Evolutionary conservation across 2,888 invertebrate genomes (phyloP).

Genomic region (Sympetrum striolatum): DNA sequence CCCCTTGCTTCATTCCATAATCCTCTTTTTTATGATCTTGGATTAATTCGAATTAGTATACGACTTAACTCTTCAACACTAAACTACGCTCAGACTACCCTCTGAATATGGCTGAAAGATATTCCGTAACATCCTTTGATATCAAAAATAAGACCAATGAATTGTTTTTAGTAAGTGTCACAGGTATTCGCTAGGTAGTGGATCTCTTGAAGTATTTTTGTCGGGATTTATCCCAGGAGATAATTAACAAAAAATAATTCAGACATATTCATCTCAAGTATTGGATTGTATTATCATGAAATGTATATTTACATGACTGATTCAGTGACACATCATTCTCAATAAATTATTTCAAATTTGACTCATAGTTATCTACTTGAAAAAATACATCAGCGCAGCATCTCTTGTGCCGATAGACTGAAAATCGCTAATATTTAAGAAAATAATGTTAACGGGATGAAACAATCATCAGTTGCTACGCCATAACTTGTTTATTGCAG

Average conservation of each 20-base stretch:
- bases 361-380: constrained; percentile 38
- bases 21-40: too few species aligned
- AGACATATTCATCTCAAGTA: constrained; percentile 17
- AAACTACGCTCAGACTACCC: too few species aligned
- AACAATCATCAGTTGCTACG: constrained; percentile 27
- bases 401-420: constrained; percentile 30
- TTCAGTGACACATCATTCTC: constrained; percentile 25
- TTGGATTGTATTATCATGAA: constrained; percentile 34
- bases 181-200: too few species aligned
- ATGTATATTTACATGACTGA: constrained; percentile 40
- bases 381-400: constrained; percentile 37
- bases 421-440: constrained; percentile 36
- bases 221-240: too few species aligned
- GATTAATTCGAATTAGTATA: too few species aligned
- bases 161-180: too few species aligned
- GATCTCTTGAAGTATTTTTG: too few species aligned
- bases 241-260: neutral
- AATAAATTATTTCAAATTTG: constrained; percentile 28
- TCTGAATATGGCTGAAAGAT: too few species aligned
- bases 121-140: too few species aligned
- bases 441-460: constrained; percentile 34
- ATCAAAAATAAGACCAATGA: too few species aligned
- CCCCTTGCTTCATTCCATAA: too few species aligned
- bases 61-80: too few species aligned
- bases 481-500: constrained; percentile 20